A percentile compares a stretch with the other conserved stretches of the same genome.
Evolutionary conservation across 2,797 vertebrate species (phyloP).

Genomic region (Sus cebifrons): DNA sequence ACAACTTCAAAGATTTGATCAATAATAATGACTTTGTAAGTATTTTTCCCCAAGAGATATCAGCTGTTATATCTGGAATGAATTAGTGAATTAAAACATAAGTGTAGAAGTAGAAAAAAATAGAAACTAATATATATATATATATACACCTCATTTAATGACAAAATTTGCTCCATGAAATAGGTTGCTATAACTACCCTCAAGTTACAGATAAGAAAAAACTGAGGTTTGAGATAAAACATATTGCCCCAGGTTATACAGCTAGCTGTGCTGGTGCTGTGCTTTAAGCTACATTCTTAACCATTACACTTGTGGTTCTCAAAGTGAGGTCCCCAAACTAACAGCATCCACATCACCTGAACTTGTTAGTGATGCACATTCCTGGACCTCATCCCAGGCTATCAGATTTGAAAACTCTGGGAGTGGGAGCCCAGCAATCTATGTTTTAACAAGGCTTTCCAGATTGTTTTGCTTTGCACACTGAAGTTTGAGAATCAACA

Average conservation of each 20-base stretch:
- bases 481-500: not conserved
- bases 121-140: not conserved
- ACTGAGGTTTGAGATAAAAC: not conserved
- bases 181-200: not conserved
- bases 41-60: not conserved
- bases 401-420: not conserved
- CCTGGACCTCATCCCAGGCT: not conserved
- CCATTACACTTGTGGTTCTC: not conserved
- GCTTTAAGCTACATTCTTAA: not conserved
- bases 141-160: not conserved
- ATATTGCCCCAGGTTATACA: not conserved
- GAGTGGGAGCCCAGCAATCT: not conserved
- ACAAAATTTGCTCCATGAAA: not conserved
- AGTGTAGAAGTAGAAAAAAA: not conserved
- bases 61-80: not conserved
- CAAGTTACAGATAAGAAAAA: constrained; percentile 15
- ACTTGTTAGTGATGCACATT: not conserved
- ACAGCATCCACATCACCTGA: not conserved
- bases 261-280: not conserved
- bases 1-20: not conserved
- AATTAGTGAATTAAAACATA: constrained; percentile 22
- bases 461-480: not conserved
- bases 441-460: not conserved
- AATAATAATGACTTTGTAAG: constrained; percentile 15
- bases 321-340: not conserved